Evolutionary conservation across 2,888 invertebrate species (phyloP).

Genomic region (Invenusta paracnida): DNA sequence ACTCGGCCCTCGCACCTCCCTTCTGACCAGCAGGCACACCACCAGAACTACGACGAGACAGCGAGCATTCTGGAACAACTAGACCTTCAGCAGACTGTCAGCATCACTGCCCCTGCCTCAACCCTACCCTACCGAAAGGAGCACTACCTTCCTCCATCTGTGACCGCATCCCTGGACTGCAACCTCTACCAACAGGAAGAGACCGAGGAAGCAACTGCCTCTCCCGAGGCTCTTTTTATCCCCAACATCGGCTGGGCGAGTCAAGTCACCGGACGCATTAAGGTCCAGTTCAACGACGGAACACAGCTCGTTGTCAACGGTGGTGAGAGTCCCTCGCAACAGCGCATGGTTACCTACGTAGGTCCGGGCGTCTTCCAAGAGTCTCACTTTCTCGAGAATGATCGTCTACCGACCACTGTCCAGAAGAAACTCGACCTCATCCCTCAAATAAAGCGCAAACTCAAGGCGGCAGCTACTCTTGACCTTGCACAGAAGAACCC

Average conservation of each 20-base stretch:
- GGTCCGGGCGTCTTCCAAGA: neutral
- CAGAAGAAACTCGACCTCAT: neutral
- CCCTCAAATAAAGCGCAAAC: neutral
- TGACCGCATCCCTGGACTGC: neutral
- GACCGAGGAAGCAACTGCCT: neutral
- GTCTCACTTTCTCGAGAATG: constrained; percentile 4
- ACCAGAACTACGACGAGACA: neutral
- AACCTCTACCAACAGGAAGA: neutral
- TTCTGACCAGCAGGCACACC: neutral
- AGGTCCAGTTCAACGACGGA: constrained; percentile 44
- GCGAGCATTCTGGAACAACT: constrained; percentile 6
- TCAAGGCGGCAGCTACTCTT: neutral
- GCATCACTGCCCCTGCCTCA: neutral
- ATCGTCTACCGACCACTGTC: neutral
- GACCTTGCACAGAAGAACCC: neutral
- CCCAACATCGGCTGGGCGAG: constrained; percentile 41
- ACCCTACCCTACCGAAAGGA: neutral
- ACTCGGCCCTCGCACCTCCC: neutral
- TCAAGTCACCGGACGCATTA: constrained; percentile 25
- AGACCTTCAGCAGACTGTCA: neutral
- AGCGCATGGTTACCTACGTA: neutral
- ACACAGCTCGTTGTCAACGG: constrained; percentile 31
- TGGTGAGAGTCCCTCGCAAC: neutral
- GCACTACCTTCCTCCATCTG: neutral
- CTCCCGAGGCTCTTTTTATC: constrained; percentile 5